phyloP scores from a whole-genome alignment of 2,888 invertebrate genomes.

The Priocnemis perturbator region DNA sequence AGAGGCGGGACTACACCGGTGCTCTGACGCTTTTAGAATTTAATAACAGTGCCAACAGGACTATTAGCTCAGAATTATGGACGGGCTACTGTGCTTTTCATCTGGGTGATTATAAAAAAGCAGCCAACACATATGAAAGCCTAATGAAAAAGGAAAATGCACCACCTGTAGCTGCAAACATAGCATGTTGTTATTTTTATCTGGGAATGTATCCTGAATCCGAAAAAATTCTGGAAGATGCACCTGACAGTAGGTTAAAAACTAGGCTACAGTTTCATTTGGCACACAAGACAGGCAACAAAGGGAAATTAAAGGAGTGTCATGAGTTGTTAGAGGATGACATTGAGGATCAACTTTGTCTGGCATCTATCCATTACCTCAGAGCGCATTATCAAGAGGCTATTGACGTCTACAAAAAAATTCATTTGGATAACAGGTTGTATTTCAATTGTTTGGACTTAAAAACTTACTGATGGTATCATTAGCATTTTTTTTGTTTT shows the following conservation, averaged over 20 bases:
- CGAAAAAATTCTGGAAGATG: constrained; percentile 81
- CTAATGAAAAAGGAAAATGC: constrained; percentile 72
- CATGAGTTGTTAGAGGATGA: constrained; percentile 91
- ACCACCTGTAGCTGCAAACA: constrained; percentile 83
- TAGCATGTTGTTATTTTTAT: constrained; percentile 97
- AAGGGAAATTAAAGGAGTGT: constrained; percentile 87
- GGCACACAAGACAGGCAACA: constrained; percentile 94
- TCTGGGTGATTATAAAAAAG: constrained; percentile 91
- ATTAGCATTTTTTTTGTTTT: not conserved
- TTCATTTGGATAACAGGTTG: constrained; percentile 93
- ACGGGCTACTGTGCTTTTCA: constrained; percentile 97
- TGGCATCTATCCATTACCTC: constrained; percentile 97
- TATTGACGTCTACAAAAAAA: constrained; percentile 97
- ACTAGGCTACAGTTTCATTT: constrained; percentile 93
- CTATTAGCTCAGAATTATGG: constrained; percentile 85
- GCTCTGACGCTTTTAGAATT: constrained; percentile 95
- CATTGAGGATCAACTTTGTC: constrained; percentile 94
- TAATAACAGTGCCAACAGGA: constrained; percentile 71
- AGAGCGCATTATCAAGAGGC: constrained; percentile 98
- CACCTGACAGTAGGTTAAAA: constrained; percentile 82
- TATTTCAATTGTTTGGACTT: not conserved
- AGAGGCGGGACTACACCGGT: constrained; percentile 94
- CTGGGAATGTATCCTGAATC: constrained; percentile 89
- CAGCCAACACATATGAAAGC: constrained; percentile 78
- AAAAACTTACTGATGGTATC: not conserved